Evolutionary conservation across 2,797 vertebrate genomes (phyloP), one percentile per base, ranked within the genome.

Genomic region (Neomorphus geoffroyi): DNA sequence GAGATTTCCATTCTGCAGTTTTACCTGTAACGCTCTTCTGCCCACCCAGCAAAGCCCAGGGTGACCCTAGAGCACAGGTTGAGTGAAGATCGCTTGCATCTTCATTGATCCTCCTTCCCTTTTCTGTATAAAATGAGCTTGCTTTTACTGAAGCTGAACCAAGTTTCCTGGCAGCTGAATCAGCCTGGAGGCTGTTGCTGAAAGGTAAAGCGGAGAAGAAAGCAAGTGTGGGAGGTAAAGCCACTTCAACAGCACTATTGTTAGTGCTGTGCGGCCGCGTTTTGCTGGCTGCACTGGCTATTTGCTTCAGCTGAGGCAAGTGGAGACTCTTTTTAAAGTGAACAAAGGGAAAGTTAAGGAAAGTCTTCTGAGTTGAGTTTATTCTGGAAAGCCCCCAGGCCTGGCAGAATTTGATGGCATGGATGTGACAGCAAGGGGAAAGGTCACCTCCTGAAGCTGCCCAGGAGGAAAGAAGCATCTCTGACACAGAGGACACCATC

Each of bases 361-460:
- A 92, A 84, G 46, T 70, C 39, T 82, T 74, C 13, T 9, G 22
- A 91, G 53, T 13, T 51, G 14, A 22, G 12, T 75, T 94, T 75
- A 35, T 72, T 90, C 57, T 73, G n/a, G 73, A 85, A 90, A 93
- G 80, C 61, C 89, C 88, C 26, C 37, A 28, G 90, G 91, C 81
- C 58, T 3, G 4, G 64, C 73, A 88, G 79, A n/a, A 22, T 69
- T 69, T 95, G 96, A 97, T 57, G 67, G 57, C 77, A 67, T 39
- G 58, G 92, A 75, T 80, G 11, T 96, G 96, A 96, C 96, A 96
- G 93, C 57, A 33, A 86, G 56, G 60, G 60, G 70, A 94, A 95
- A 93, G 86, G 90, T 86, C 96, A 88, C 24, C 65, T 92, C 67
- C 41, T 11, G 13, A 35, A 79, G 86, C 70, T 95, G 90, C 81